Evolutionary conservation across 92 coral and sea anemone species (phyloP).

Genomic region (Zoanthus sansibaricus): DNA sequence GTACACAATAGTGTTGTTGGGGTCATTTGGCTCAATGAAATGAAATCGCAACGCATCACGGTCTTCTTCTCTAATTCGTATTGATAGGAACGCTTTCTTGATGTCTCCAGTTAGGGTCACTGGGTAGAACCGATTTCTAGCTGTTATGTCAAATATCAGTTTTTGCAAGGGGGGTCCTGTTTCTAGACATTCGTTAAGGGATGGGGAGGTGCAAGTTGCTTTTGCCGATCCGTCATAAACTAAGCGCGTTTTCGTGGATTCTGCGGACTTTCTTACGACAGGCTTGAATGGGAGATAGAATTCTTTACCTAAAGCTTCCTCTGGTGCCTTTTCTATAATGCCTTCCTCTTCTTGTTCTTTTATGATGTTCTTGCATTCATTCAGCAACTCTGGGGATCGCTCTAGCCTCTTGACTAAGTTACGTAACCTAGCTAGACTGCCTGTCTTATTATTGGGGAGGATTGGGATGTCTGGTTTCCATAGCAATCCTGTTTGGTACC

Average conservation of each 20-base stretch:
- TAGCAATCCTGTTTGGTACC: conserved; percentile 47
- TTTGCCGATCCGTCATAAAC: conserved; percentile 29
- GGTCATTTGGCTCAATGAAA: neutral
- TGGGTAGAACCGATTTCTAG: neutral
- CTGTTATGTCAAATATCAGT: conserved; percentile 10
- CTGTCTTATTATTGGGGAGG: neutral
- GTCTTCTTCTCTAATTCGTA: conserved; percentile 2
- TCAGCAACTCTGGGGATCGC: conserved; percentile 30
- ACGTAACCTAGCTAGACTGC: neutral
- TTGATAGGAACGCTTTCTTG: conserved; percentile 1
- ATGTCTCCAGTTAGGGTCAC: conserved; percentile 3
- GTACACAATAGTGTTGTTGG: neutral
- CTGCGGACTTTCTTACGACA: conserved; percentile 5
- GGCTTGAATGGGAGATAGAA: conserved; percentile 47
- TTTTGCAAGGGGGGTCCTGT: conserved; percentile 28
- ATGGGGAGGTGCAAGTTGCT: conserved; percentile 18
- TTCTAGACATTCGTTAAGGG: neutral
- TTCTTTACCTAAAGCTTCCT: conserved; percentile 16
- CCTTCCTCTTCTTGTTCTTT: conserved; percentile 2
- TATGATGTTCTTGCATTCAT: too few relatives aligned
- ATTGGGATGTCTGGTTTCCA: conserved; percentile 53
- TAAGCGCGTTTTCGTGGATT: neutral
- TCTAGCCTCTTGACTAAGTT: conserved; percentile 35
- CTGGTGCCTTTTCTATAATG: conserved; percentile 43
- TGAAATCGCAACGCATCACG: neutral